Evolutionary conservation across 2,797 vertebrate species (phyloP).

Genomic region (Ataeniobius toweri): DNA sequence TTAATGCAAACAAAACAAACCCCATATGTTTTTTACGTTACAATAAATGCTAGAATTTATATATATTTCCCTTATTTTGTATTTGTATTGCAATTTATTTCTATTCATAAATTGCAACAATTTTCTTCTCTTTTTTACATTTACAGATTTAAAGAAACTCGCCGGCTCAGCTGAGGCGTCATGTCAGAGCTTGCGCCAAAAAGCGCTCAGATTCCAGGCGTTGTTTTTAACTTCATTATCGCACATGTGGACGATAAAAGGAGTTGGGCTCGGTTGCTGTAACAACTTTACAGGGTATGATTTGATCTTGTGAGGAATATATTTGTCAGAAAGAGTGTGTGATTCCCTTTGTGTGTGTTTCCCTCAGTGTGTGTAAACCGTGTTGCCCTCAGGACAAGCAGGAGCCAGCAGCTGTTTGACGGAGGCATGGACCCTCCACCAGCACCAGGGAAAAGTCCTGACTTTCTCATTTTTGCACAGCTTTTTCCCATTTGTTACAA

Average conservation of each 20-base stretch:
- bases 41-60: background rate
- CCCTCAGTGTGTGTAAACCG: constrained; percentile 42
- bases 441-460: constrained; percentile 29
- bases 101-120: background rate
- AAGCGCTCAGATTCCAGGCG: constrained; percentile 36
- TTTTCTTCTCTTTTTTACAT: background rate
- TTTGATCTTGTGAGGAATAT: constrained; percentile 23
- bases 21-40: background rate
- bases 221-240: constrained; percentile 75
- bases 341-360: constrained; percentile 26
- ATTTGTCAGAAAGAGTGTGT: constrained; percentile 39
- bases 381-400: constrained; percentile 65
- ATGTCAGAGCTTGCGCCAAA: constrained; percentile 21
- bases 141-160: constrained; percentile 5
- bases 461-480: background rate
- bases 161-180: constrained; percentile 21
- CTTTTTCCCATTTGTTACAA: constrained; percentile 28
- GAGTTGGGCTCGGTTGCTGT: constrained; percentile 53
- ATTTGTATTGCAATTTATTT: constrained; percentile 7
- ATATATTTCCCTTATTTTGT: background rate
- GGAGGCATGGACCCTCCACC: constrained; percentile 59
- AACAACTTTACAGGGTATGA: constrained; percentile 45
- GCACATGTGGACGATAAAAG: constrained; percentile 56
- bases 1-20: constrained; percentile 4
- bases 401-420: constrained; percentile 72